These are phyloP conservation scores for Caenorhabditis imperialis DNA, from an alignment of 2,888 invertebrate species.

Conservation along the genomic window DNA sequence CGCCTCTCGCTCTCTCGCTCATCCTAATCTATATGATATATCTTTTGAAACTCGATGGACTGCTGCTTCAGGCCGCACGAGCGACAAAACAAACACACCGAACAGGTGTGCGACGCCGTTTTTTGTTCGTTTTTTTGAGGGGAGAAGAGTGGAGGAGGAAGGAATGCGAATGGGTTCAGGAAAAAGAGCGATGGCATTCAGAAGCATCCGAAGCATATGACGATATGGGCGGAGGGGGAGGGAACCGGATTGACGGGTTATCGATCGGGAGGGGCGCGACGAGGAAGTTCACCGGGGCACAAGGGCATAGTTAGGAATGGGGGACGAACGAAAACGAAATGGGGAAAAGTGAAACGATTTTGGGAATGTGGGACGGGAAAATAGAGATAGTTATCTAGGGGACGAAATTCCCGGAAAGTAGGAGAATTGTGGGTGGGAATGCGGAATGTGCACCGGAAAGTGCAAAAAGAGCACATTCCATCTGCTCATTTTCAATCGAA, in stretches of 20 bases:
- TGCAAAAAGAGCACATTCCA: too few relatives aligned
- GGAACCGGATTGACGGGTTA: slow-evolving; percentile 48
- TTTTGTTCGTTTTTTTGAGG: slow-evolving; percentile 8
- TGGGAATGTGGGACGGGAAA: not conserved
- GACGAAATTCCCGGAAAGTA: too few relatives aligned
- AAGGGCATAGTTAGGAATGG: not conserved
- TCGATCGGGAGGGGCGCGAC: slow-evolving; percentile 25
- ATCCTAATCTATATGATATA: slow-evolving; percentile 41
- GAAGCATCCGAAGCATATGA: slow-evolving; percentile 16
- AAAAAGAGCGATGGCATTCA: slow-evolving; percentile 16
- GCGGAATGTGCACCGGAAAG: too few relatives aligned
- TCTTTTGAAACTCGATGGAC: slow-evolving; percentile 36
- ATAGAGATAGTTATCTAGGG: too few relatives aligned
- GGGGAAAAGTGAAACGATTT: not conserved
- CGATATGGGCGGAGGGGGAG: slow-evolving; percentile 7
- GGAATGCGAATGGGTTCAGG: slow-evolving; percentile 4
- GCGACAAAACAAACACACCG: slow-evolving; percentile 41
- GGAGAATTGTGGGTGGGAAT: too few relatives aligned
- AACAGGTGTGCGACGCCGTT: slow-evolving; percentile 44
- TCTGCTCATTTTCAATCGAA: too few relatives aligned
- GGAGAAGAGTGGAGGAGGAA: not conserved
- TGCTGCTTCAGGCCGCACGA: slow-evolving; percentile 29
- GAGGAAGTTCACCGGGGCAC: slow-evolving; percentile 20
- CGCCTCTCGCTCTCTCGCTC: not conserved
- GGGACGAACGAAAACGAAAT: not conserved